phyloP scores from a whole-genome alignment of 2,113 vertebrate species.

The Myrmecophaga tridactyla region DNA sequence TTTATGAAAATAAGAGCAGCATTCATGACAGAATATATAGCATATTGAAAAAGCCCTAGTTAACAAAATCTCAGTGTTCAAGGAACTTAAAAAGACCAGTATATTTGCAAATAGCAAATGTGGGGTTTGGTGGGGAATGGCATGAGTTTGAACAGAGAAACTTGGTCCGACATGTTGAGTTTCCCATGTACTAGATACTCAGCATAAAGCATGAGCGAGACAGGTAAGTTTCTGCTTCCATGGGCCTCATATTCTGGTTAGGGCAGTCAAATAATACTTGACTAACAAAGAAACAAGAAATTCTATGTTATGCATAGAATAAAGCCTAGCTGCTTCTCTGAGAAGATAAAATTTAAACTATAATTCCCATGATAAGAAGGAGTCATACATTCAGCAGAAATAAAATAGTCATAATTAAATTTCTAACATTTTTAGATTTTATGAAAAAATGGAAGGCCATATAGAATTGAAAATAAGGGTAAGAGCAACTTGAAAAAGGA shows the following conservation, averaged over 20 bases:
- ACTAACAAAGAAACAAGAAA: neutral
- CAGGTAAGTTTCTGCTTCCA: neutral
- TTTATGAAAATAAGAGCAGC: neutral
- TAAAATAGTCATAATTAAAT: neutral
- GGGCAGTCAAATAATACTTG: neutral
- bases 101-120: neutral
- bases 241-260: neutral
- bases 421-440: neutral
- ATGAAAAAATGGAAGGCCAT: neutral
- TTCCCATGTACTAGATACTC: neutral
- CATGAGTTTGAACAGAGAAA: neutral
- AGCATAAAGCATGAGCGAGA: neutral
- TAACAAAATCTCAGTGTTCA: neutral
- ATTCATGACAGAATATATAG: neutral
- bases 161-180: neutral
- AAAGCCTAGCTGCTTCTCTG: neutral
- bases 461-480: neutral
- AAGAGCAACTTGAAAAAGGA: neutral
- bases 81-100: neutral
- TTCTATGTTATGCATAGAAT: neutral
- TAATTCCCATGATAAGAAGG: neutral
- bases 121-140: neutral
- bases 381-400: neutral
- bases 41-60: neutral
- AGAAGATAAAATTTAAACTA: neutral